phyloP scores from a whole-genome alignment of 1,140 invertebrate species.

The Neotoxoptera formosana region DNA sequence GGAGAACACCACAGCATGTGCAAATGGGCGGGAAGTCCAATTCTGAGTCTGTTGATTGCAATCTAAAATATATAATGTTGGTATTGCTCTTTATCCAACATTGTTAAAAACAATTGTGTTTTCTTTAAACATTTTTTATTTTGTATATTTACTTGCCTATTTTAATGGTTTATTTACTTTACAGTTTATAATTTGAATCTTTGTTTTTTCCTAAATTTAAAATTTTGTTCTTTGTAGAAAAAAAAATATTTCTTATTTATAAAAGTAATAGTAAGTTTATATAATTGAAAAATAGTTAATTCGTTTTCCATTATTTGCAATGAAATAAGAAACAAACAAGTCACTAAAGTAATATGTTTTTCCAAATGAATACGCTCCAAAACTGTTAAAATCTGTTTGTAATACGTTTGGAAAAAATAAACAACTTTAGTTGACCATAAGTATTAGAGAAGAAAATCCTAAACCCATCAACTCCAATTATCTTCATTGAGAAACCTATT shows the following conservation, averaged over 20 bases:
- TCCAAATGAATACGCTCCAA: background rate
- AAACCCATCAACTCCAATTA: slow-evolving; percentile 11
- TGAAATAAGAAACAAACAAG: background rate
- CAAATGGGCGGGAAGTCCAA: too few relatives aligned
- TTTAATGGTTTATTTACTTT: background rate
- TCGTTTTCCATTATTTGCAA: background rate
- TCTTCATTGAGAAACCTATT: slow-evolving; percentile 23
- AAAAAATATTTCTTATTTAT: background rate
- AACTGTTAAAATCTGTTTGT: background rate
- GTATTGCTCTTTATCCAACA: background rate
- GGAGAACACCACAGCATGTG: too few relatives aligned
- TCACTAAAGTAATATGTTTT: background rate
- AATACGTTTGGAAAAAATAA: slow-evolving; percentile 18
- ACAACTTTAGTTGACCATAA: background rate
- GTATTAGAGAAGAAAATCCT: slow-evolving; percentile 18
- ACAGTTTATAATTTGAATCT: background rate
- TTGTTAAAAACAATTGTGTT: background rate
- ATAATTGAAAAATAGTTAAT: background rate
- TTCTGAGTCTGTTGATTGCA: too few relatives aligned
- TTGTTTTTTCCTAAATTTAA: background rate
- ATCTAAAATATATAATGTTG: too few relatives aligned
- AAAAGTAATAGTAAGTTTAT: background rate
- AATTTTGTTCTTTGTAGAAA: background rate
- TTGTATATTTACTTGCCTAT: background rate
- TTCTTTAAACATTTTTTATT: background rate